A percentile compares a stretch with the other conserved stretches of the same genome.
Evolutionary conservation across 2,797 vertebrate genomes (phyloP).

Genomic region (Gallinago solitaria): DNA sequence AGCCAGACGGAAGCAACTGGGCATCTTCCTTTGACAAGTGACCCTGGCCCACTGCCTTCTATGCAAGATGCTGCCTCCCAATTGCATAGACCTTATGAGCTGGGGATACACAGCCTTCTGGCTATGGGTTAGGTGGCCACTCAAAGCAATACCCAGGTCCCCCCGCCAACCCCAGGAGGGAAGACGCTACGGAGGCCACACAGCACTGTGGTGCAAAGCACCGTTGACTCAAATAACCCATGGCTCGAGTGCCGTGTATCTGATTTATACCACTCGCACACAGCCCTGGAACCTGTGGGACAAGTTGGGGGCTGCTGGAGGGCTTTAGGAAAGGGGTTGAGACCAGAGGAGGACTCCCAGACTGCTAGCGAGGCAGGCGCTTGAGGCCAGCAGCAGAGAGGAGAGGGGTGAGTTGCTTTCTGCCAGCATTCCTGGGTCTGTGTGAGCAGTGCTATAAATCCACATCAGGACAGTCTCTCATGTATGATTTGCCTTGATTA

Average conservation of each 20-base stretch:
- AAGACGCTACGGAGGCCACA: conserved; percentile 15
- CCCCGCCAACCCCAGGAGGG: conserved; percentile 2
- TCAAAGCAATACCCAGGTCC: background rate
- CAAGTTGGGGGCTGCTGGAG: conserved; percentile 38
- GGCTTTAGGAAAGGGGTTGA: conserved; percentile 11
- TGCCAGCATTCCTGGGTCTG: conserved; percentile 73
- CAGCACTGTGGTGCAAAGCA: background rate
- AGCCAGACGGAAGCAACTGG: conserved; percentile 81
- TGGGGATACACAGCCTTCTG: conserved; percentile 76
- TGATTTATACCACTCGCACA: conserved; percentile 80
- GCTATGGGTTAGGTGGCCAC: conserved; percentile 71
- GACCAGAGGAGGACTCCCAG: background rate
- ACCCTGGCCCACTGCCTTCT: conserved; percentile 71
- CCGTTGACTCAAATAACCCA: conserved; percentile 56
- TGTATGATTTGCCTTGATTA: conserved; percentile 86
- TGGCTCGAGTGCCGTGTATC: conserved; percentile 77
- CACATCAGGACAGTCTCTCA: conserved; percentile 74
- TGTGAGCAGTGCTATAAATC: conserved; percentile 82
- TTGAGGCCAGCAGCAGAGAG: conserved; percentile 19
- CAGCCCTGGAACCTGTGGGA: conserved; percentile 77
- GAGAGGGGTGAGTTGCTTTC: conserved; percentile 36
- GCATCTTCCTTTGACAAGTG: conserved; percentile 71
- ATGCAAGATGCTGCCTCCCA: conserved; percentile 70
- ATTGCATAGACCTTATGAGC: conserved; percentile 69
- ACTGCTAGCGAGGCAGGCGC: background rate